A percentile compares a stretch with the other conserved stretches of the same genome.
Evolutionary conservation across 1,140 invertebrate species (phyloP).

Genomic region (Uloborus diversus): DNA sequence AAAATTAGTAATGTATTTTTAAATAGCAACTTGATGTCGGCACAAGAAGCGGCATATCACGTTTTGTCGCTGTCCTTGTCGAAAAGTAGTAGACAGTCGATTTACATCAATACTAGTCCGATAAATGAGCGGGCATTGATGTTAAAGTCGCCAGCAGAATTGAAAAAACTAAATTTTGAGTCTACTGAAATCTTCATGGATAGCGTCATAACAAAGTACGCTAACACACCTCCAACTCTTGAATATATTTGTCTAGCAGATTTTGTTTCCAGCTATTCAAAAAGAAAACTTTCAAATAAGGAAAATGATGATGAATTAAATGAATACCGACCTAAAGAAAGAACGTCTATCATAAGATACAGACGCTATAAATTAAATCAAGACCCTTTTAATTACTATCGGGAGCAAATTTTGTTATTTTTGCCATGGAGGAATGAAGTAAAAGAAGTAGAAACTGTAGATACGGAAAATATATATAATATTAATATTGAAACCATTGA

Average conservation of each 20-base stretch:
- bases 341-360: background rate
- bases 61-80: background rate
- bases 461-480: background rate
- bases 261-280: background rate
- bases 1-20: background rate
- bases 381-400: background rate
- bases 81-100: background rate
- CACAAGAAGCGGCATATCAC: background rate
- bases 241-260: background rate
- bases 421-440: no score
- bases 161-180: background rate
- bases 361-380: no score
- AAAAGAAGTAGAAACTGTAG: background rate
- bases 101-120: background rate
- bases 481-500: background rate
- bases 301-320: background rate
- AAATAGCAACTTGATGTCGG: no score
- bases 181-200: background rate
- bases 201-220: background rate
- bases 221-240: background rate
- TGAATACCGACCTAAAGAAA: background rate
- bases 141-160: no score
- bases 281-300: background rate
- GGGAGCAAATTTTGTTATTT: background rate
- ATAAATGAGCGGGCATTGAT: background rate